These are phyloP conservation scores for Danio jaintianensis DNA, from an alignment of 2,797 vertebrate species.

Conservation along the genomic window DNA sequence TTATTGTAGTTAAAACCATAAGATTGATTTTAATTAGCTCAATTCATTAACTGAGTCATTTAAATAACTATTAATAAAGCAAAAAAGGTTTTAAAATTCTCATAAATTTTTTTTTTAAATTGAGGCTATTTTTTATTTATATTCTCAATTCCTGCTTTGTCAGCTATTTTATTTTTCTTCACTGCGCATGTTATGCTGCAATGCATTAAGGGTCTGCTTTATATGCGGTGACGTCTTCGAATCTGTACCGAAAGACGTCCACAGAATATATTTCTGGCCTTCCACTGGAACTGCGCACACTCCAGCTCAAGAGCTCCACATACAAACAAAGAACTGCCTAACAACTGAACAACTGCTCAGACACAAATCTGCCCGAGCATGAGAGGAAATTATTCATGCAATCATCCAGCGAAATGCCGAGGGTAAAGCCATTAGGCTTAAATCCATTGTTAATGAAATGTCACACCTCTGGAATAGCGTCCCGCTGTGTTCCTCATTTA, in stretches of 20 bases:
- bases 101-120: too few relatives aligned
- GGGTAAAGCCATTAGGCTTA: slow-evolving; percentile 34
- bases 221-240: background rate
- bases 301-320: slow-evolving; percentile 14
- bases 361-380: background rate
- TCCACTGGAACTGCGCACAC: background rate
- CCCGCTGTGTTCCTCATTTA: slow-evolving; percentile 29
- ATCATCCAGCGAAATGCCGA: slow-evolving; percentile 15
- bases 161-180: background rate
- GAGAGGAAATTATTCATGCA: slow-evolving; percentile 34
- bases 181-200: background rate
- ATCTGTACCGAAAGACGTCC: background rate
- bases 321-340: slow-evolving; percentile 25
- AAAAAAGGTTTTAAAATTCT: too few relatives aligned
- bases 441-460: slow-evolving; percentile 53
- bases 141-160: too few relatives aligned
- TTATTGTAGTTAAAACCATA: too few relatives aligned
- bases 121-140: too few relatives aligned
- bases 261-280: slow-evolving; percentile 9
- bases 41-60: too few relatives aligned
- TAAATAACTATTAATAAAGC: too few relatives aligned
- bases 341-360: slow-evolving; percentile 36
- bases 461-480: slow-evolving; percentile 43
- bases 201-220: background rate
- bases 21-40: too few relatives aligned